Base-by-base conservation (phyloP, 2,888 invertebrate genomes). In the Eledone cirrhosa region DNA sequence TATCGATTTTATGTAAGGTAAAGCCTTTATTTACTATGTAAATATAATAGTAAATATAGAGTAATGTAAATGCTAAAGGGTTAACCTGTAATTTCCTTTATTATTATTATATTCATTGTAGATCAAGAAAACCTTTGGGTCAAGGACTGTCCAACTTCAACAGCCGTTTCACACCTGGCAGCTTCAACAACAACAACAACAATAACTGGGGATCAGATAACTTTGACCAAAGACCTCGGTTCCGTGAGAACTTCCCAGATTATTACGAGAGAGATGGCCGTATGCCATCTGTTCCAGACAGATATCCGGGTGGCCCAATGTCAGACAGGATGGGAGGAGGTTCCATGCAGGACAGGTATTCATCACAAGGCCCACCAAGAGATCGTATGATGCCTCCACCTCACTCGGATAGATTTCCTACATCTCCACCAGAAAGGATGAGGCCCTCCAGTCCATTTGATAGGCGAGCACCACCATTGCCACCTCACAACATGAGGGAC, bases 181-280 rank as follows among this genome's bases (percentile, higher is more conserved):
- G 83, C 14, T 82, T 84, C 29, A 82, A 79, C 77, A 69, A 83
- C 77, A 83, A 83, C 41, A 84, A 84, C 77, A 82, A 82, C 4
- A 81, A 81, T 53, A 59, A 75, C 24, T 27, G 67, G 14, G 65
- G 65, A 14, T 14, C 29, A 29, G 33, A 41, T 19, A 41, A 41
- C 24, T 72, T 8, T 72, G 72, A 72, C 41, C 72, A 72, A 72
- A 33, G 72, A 31, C 72, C 22, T 3, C 72, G 33, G n/a, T 72
- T 72, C 31, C 72, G 72, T 33, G 24, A 27, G 31, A 72, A 72
- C 41, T 76, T 47, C 48, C 76, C 76, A 29, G 76, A 76, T 76
- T 76, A 48, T 27, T 76, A 48, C 24, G 76, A 76, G 24, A 76
- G 76, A 22, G 76, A 76, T 47, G 48, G 48, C 13, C 47, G 76